Conservation (phyloP, 2,888 invertebrate genomes). For the Temnothorax ravouxi region DNA sequence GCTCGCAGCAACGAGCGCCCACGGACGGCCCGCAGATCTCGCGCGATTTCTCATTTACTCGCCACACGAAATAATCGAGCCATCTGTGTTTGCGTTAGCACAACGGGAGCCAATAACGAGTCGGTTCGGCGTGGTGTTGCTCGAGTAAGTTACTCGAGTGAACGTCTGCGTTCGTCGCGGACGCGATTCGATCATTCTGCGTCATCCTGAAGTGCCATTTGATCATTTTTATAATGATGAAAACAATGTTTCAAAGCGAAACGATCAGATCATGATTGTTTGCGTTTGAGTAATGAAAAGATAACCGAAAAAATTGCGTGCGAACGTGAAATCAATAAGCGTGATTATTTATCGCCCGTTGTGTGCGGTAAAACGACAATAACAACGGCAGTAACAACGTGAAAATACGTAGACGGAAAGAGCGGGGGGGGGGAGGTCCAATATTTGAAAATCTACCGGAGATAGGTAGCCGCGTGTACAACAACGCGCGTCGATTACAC, state of each 20-base stretch:
- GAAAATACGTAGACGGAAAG: neutral
- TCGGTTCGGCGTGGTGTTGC: neutral
- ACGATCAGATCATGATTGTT: neutral
- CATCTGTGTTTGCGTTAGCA: constrained; percentile 50
- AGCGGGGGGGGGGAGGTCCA: neutral
- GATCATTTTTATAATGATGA: neutral
- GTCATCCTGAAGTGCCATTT: constrained; percentile 8
- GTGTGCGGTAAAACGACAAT: neutral
- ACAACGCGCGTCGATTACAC: constrained; percentile 57
- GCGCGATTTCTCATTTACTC: constrained; percentile 61
- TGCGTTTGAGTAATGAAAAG: neutral
- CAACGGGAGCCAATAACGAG: constrained; percentile 36
- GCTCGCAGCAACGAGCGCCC: constrained; percentile 34
- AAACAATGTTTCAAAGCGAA: neutral
- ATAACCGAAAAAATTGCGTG: neutral
- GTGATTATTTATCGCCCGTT: neutral
- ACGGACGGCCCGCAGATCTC: constrained; percentile 36
- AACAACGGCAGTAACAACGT: neutral
- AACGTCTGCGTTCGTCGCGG: constrained; percentile 22
- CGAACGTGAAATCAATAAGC: neutral
- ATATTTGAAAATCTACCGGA: constrained; percentile 34
- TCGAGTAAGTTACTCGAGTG: constrained; percentile 16
- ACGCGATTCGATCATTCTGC: neutral
- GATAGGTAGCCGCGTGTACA: constrained; percentile 32
- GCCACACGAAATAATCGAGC: constrained; percentile 50